Conservation (phyloP, 2,888 invertebrate genomes). For the Meteorus cinctellus region DNA sequence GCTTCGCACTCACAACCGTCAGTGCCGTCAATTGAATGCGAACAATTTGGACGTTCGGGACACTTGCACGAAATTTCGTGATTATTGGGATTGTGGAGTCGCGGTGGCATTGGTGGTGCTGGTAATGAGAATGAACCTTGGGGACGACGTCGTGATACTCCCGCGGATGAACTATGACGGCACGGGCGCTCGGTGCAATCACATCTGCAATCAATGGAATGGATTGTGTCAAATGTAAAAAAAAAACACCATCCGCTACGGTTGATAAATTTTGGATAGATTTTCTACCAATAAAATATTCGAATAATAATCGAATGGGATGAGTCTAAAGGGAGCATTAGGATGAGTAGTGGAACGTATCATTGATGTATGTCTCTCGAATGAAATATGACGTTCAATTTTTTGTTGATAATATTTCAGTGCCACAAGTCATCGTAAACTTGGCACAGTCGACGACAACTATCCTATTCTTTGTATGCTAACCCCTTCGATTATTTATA, state of each 20-base stretch:
- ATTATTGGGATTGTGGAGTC: conserved; percentile 39
- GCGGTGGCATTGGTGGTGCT: conserved; percentile 34
- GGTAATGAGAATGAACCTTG: conserved; percentile 58
- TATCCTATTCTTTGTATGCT: background rate
- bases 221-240: background rate
- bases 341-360: background rate
- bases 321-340: background rate
- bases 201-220: conserved; percentile 60
- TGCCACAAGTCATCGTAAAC: conserved; percentile 1
- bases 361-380: background rate
- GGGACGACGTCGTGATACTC: conserved; percentile 56
- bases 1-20: conserved; percentile 60
- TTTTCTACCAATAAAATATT: background rate
- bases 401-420: background rate
- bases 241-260: background rate
- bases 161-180: conserved; percentile 58
- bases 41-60: conserved; percentile 51
- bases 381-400: background rate
- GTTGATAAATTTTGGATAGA: background rate
- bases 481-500: background rate
- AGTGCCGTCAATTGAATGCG: conserved; percentile 46
- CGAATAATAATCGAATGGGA: too few relatives aligned
- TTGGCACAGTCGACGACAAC: conserved; percentile 19
- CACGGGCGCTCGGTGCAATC: conserved; percentile 66
- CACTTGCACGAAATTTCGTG: conserved; percentile 60